Percentiles rank a stretch among this genome's conserved stretches.
phyloP scores from a whole-genome alignment of 2,113 vertebrate genomes.

The Polypterus bichir region DNA sequence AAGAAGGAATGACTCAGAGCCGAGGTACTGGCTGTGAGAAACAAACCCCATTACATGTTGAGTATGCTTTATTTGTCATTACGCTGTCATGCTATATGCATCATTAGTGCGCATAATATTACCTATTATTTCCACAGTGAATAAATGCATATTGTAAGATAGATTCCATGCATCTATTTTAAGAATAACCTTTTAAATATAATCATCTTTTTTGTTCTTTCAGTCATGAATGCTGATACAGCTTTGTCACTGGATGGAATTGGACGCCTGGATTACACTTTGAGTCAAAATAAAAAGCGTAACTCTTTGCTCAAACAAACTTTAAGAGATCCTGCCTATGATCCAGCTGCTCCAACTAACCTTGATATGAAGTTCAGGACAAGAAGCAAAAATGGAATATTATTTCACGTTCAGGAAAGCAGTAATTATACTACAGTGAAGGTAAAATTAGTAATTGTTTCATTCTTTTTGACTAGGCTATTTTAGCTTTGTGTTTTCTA shows the following conservation, averaged over 20 bases:
- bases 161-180: too few species aligned
- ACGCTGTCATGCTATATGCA: too few species aligned
- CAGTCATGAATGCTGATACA: constrained; percentile 77
- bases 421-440: constrained; percentile 92
- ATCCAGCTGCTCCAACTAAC: constrained; percentile 30
- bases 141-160: too few species aligned
- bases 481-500: constrained; percentile 13
- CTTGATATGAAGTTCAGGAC: constrained; percentile 91
- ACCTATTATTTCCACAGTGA: too few species aligned
- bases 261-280: constrained; percentile 74
- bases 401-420: constrained; percentile 82
- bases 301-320: constrained; percentile 60
- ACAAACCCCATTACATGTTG: too few species aligned
- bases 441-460: constrained; percentile 43
- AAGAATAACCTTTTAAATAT: neutral
- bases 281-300: constrained; percentile 68
- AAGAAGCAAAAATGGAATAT: constrained; percentile 69
- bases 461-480: constrained; percentile 24
- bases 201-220: neutral
- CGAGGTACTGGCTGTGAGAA: too few species aligned
- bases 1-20: too few species aligned
- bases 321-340: constrained; percentile 21
- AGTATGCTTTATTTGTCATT: too few species aligned
- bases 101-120: too few species aligned
- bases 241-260: constrained; percentile 80